Evolutionary conservation across 37 sponge, comb jelly and placozoan species (phyloP).

Genomic region (Hormiphora californensis): DNA sequence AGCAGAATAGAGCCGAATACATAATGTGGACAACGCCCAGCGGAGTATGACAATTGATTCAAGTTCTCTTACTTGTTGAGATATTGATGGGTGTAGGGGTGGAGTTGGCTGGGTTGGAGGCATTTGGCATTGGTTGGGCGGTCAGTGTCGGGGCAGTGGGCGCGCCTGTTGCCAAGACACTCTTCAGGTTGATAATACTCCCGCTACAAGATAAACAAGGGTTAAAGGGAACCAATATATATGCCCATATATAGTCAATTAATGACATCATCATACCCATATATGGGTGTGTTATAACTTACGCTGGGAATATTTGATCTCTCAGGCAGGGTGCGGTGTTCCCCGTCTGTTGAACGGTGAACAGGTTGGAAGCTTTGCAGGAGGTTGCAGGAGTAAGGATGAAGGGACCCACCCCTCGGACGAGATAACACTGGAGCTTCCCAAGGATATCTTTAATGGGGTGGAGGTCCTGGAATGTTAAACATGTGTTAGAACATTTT

Average conservation of each 20-base stretch:
- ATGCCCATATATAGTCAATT: no score
- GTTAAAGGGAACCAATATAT: no score
- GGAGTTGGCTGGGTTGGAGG: background rate
- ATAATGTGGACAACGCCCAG: no score
- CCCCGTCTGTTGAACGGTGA: conserved; percentile 26
- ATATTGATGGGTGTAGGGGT: conserved; percentile 39
- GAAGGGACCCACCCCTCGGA: conserved; percentile 28
- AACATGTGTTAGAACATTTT: no score
- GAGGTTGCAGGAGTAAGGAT: conserved; percentile 9
- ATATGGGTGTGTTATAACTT: no score
- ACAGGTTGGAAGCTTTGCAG: conserved; percentile 4
- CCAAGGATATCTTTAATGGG: conserved; percentile 4
- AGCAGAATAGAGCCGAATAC: no score
- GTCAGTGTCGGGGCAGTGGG: conserved; percentile 27
- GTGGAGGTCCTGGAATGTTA: conserved; percentile 22
- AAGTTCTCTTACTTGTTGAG: background rate
- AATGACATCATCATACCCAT: no score
- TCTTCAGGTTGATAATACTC: conserved; percentile 20
- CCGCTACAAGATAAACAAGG: background rate
- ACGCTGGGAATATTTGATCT: conserved; percentile 25
- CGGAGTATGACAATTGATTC: no score
- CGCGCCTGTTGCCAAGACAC: background rate
- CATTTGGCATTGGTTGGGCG: conserved; percentile 15
- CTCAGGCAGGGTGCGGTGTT: background rate
- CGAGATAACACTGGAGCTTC: conserved; percentile 21